Evolutionary conservation across 2,113 vertebrate genomes (phyloP).

Genomic region (Cyanoramphus novaezelandiae): DNA sequence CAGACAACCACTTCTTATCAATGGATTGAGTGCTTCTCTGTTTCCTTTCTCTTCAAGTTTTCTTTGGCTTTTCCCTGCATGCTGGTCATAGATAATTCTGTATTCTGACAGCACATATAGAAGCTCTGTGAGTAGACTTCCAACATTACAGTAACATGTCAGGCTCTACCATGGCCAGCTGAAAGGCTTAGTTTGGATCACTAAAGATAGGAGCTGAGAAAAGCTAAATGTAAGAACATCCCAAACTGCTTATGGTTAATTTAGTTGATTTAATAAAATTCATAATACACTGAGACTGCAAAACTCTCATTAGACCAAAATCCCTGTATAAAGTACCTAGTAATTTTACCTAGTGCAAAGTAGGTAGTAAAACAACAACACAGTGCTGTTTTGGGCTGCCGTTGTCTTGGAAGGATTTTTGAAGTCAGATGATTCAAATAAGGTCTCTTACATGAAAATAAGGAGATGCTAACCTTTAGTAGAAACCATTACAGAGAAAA

Average conservation of each 20-base stretch:
- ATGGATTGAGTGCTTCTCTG: not conserved
- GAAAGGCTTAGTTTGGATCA: not conserved
- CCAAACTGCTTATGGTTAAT: not conserved
- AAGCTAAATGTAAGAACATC: not conserved
- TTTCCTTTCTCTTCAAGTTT: not conserved
- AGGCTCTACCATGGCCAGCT: not conserved
- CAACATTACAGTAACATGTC: accelerated
- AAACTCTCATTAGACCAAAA: not conserved
- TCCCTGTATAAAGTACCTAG: not conserved
- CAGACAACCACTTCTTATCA: not conserved
- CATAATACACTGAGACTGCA: not conserved
- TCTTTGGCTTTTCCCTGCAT: not conserved
- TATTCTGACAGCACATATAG: not conserved
- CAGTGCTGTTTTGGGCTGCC: not conserved
- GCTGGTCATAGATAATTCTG: not conserved
- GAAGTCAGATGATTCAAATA: not conserved
- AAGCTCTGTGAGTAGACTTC: not conserved
- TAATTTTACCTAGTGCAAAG: not conserved
- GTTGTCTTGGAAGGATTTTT: not conserved
- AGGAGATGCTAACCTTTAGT: not conserved
- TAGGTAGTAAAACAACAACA: not conserved
- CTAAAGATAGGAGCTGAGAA: not conserved
- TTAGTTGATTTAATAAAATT: not conserved
- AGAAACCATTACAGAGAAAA: not conserved
- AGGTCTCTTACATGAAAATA: not conserved